phyloP scores from a whole-genome alignment of 1,140 invertebrate genomes.

The Piezodorus guildinii region DNA sequence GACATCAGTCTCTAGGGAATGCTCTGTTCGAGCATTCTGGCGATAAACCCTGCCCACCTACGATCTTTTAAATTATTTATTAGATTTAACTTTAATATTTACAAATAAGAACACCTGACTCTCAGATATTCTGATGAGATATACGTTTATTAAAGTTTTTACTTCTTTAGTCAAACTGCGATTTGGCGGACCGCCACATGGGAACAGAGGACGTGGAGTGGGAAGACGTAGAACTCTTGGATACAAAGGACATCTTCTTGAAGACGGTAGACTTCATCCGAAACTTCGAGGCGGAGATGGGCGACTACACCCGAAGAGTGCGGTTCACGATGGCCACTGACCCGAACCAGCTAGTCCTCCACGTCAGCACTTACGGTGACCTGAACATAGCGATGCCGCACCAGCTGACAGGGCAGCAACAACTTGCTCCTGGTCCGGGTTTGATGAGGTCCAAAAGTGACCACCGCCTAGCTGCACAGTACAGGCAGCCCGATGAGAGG shows the following conservation, averaged over 20 bases:
- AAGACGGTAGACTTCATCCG: conserved; percentile 87
- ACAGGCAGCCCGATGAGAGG: conserved; percentile 68
- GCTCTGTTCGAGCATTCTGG: too few relatives aligned
- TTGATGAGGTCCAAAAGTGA: conserved; percentile 88
- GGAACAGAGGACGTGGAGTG: conserved; percentile 65
- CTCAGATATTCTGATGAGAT: too few relatives aligned
- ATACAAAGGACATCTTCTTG: conserved; percentile 87
- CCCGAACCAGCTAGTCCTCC: conserved; percentile 75
- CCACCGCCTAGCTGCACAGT: conserved; percentile 78
- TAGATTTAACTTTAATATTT: too few relatives aligned
- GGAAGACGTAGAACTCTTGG: conserved; percentile 81
- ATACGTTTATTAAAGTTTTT: too few relatives aligned
- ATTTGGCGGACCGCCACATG: conserved; percentile 90
- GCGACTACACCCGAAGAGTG: conserved; percentile 74
- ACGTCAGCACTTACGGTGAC: conserved; percentile 70
- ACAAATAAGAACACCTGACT: too few relatives aligned
- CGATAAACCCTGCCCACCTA: too few relatives aligned
- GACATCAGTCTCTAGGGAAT: too few relatives aligned
- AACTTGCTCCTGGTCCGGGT: conserved; percentile 52
- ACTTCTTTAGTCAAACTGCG: conserved; percentile 63
- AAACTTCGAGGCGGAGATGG: conserved; percentile 84
- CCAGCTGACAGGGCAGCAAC: conserved; percentile 37
- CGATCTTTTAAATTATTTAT: too few relatives aligned
- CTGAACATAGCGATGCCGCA: conserved; percentile 58
- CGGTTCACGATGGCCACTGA: conserved; percentile 77